These are phyloP conservation scores for Margaritifera margaritifera DNA, from an alignment of 2,888 invertebrate species.

Conservation along the genomic window DNA sequence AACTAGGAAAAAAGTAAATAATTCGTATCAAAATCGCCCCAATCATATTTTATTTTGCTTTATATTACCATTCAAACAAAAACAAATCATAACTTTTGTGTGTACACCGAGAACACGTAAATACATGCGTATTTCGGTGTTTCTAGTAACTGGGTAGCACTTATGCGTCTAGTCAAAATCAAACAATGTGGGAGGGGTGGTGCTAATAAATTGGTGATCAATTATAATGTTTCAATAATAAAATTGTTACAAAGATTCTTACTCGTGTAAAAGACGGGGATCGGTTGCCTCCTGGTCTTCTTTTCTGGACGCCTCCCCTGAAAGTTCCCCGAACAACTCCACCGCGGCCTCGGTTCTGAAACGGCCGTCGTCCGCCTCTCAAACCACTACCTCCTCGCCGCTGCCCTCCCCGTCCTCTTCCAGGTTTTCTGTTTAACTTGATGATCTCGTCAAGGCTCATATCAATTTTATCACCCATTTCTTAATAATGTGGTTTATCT, in stretches of 20 bases:
- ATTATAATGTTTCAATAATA: not conserved
- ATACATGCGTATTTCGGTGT: too few species aligned
- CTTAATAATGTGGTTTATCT: not conserved
- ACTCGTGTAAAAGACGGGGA: constrained; percentile 10
- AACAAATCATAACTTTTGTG: too few species aligned
- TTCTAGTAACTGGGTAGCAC: too few species aligned
- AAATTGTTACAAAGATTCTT: not conserved
- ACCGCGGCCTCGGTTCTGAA: constrained; percentile 72
- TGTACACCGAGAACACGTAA: too few species aligned
- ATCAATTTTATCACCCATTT: constrained; percentile 95
- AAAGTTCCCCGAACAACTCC: constrained; percentile 70
- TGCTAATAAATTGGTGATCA: too few species aligned
- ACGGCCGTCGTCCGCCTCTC: constrained; percentile 50
- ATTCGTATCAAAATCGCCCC: too few species aligned
- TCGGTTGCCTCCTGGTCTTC: constrained; percentile 35
- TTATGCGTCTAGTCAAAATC: too few species aligned
- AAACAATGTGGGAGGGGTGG: too few species aligned
- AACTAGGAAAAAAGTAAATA: too few species aligned
- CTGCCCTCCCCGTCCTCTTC: constrained; percentile 71
- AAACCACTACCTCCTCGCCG: constrained; percentile 70
- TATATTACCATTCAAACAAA: too few species aligned
- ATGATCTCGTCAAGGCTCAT: constrained; percentile 98
- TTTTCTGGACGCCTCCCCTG: constrained; percentile 67
- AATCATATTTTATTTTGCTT: too few species aligned
- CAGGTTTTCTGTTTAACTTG: constrained; percentile 80